phyloP scores from a whole-genome alignment of 2,797 vertebrate species.

The Pseudochirops cupreus region DNA sequence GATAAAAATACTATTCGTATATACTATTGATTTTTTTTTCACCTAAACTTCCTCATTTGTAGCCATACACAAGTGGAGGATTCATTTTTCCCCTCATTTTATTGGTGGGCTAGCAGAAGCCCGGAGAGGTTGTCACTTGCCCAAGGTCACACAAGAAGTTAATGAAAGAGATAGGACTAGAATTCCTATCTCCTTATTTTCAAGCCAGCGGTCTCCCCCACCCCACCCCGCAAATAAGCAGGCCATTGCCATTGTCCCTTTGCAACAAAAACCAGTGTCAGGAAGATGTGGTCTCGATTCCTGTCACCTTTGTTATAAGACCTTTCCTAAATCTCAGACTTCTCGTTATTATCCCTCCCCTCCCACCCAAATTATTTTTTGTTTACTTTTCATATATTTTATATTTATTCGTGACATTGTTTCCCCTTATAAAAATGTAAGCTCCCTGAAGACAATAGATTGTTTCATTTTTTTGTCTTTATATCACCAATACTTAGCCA shows the following conservation, averaged over 20 bases:
- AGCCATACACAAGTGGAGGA: slow-evolving; percentile 64
- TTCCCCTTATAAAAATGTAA: not conserved
- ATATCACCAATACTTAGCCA: not conserved
- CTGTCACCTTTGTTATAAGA: not conserved
- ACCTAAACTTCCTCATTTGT: slow-evolving; percentile 44
- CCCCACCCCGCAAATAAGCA: slow-evolving; percentile 47
- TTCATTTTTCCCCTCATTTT: slow-evolving; percentile 51
- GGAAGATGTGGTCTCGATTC: not conserved
- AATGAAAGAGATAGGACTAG: slow-evolving; percentile 55
- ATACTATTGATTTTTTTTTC: slow-evolving; percentile 42
- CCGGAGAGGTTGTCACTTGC: not conserved
- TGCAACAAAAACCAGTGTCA: slow-evolving; percentile 31
- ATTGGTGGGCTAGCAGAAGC: slow-evolving; percentile 26
- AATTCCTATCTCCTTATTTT: slow-evolving; percentile 57
- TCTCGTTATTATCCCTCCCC: not conserved
- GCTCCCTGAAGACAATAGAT: not conserved
- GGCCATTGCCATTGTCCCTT: slow-evolving; percentile 58
- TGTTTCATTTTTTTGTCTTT: not conserved
- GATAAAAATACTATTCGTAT: slow-evolving; percentile 1
- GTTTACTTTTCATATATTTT: not conserved
- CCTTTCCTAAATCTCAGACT: not conserved
- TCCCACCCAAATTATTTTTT: not conserved
- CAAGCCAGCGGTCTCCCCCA: slow-evolving; percentile 52
- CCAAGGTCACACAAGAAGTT: slow-evolving; percentile 60
- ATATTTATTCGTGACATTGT: not conserved